Percentiles rank a stretch among this genome's conserved stretches.
Evolutionary conservation across 2,888 invertebrate species (phyloP).

Genomic region (Leptinotarsa tumamoca): DNA sequence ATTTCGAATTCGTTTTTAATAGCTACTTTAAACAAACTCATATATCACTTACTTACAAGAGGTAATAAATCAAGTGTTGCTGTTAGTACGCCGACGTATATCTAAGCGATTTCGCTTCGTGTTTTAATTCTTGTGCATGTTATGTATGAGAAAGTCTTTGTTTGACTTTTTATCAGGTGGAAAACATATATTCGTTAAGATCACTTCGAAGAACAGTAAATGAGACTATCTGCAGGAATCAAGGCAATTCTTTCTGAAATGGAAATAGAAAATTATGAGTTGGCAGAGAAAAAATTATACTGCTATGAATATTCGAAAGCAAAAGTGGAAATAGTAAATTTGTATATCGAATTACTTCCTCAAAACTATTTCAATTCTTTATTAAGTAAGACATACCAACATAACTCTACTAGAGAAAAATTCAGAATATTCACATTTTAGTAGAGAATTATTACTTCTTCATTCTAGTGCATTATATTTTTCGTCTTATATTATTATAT

Average conservation of each 20-base stretch:
- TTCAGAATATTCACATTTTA: too few species aligned
- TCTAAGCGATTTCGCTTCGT: constrained; percentile 38
- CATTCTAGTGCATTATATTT: too few species aligned
- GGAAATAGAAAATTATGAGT: too few species aligned
- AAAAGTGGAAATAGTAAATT: too few species aligned
- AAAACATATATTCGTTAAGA: neutral
- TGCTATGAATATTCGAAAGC: too few species aligned
- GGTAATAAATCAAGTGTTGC: constrained; percentile 49
- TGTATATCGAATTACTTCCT: too few species aligned
- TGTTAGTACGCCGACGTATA: constrained; percentile 36
- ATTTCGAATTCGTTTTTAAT: constrained; percentile 46
- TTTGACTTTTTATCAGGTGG: constrained; percentile 13
- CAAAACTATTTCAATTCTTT: too few species aligned
- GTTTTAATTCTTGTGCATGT: constrained; percentile 33
- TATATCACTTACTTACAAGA: constrained; percentile 51
- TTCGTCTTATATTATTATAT: too few species aligned
- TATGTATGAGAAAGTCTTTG: constrained; percentile 24
- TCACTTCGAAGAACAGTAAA: neutral
- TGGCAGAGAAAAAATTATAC: too few species aligned
- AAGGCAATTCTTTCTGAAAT: neutral
- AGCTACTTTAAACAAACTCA: constrained; percentile 51
- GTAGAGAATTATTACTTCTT: too few species aligned
- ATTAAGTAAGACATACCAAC: too few species aligned
- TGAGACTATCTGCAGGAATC: neutral
- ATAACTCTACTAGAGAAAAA: too few species aligned